Percentiles rank a stretch among this genome's conserved stretches.
phyloP scores from a whole-genome alignment of 2,888 invertebrate genomes.

The Andrena marginata region DNA sequence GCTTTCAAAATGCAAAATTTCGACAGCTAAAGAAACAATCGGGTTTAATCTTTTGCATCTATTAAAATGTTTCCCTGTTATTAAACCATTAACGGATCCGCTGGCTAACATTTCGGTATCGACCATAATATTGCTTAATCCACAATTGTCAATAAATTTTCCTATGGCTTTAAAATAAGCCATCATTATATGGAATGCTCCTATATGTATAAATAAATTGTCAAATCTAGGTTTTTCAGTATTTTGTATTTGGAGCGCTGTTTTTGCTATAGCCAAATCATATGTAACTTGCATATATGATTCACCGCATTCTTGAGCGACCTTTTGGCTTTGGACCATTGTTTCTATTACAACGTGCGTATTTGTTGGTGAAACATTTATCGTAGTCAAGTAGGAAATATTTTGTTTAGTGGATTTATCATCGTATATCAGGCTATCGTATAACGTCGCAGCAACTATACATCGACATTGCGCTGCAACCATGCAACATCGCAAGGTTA shows the following conservation, averaged over 20 bases:
- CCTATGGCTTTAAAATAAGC: constrained; percentile 69
- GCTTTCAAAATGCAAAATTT: constrained; percentile 73
- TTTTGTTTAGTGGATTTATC: too few species aligned
- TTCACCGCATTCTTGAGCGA: constrained; percentile 60
- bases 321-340: constrained; percentile 53
- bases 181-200: constrained; percentile 70
- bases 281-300: constrained; percentile 60
- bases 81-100: constrained; percentile 64
- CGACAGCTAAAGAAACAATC: constrained; percentile 50
- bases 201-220: constrained; percentile 71
- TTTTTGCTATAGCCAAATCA: constrained; percentile 72
- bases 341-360: constrained; percentile 66
- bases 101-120: constrained; percentile 62
- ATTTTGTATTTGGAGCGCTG: constrained; percentile 69
- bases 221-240: constrained; percentile 60
- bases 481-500: too few species aligned
- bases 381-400: too few species aligned
- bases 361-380: constrained; percentile 76
- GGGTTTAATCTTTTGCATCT: constrained; percentile 62
- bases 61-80: constrained; percentile 68
- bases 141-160: constrained; percentile 74
- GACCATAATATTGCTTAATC: constrained; percentile 57
- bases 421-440: too few species aligned
- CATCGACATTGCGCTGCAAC: too few species aligned
- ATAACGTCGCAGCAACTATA: too few species aligned